phyloP scores from a whole-genome alignment of 2,113 vertebrate species.

The Eudyptes chrysolophus region DNA sequence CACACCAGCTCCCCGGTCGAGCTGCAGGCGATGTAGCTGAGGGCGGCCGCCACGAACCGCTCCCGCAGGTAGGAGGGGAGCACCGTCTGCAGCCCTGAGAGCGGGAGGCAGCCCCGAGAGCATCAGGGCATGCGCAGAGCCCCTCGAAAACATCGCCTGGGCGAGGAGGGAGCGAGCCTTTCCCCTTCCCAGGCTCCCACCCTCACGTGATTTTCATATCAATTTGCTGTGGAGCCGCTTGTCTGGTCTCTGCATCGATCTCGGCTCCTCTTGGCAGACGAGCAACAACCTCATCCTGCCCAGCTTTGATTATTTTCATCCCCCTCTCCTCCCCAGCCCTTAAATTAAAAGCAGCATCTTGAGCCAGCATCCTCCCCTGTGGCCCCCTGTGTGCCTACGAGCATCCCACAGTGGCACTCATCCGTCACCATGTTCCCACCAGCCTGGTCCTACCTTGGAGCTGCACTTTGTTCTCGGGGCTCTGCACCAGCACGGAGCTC shows the following conservation, averaged over 20 bases:
- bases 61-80: slow-evolving; percentile 89
- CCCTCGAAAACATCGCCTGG: accelerated
- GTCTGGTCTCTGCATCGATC: slow-evolving; percentile 52
- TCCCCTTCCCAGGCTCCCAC: neutral
- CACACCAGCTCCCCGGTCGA: slow-evolving; percentile 92
- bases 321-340: neutral
- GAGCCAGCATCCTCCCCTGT: neutral
- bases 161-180: accelerated
- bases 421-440: neutral
- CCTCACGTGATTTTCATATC: neutral
- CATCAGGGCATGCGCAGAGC: accelerated
- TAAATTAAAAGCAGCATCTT: slow-evolving; percentile 25
- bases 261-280: neutral
- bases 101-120: neutral
- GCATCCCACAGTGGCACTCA: neutral
- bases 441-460: slow-evolving; percentile 83
- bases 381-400: accelerated
- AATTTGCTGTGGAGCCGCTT: slow-evolving; percentile 26
- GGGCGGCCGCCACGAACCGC: slow-evolving; percentile 90
- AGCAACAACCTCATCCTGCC: slow-evolving; percentile 37
- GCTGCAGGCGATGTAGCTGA: slow-evolving; percentile 96
- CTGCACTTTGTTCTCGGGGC: slow-evolving; percentile 97
- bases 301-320: slow-evolving; percentile 25
- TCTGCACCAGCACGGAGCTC: slow-evolving; percentile 97
- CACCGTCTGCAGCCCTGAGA: slow-evolving; percentile 89